These are phyloP conservation scores for Synanthedon andrenaeformis DNA, from an alignment of 2,888 invertebrate genomes.

Conservation along the genomic window DNA sequence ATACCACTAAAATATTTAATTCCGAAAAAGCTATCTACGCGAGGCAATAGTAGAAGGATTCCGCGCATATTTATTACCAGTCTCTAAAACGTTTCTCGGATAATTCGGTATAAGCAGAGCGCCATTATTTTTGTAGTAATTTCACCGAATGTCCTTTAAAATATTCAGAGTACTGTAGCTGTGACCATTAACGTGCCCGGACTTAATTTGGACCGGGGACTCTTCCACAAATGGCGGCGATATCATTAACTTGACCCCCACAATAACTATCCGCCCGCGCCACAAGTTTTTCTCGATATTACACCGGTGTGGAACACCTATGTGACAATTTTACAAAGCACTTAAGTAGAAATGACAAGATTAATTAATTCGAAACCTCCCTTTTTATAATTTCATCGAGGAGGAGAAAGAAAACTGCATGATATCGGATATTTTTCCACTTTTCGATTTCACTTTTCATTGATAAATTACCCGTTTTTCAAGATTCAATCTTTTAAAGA, in stretches of 20 bases:
- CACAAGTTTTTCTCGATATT: slow-evolving; percentile 65
- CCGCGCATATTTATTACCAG: slow-evolving; percentile 62
- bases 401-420: too few species aligned
- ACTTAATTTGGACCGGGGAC: slow-evolving; percentile 60
- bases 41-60: slow-evolving; percentile 59
- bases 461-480: too few species aligned
- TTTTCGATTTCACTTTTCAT: too few species aligned
- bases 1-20: slow-evolving; percentile 43
- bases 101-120: slow-evolving; percentile 66
- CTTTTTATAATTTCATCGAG: too few species aligned
- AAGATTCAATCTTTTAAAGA: too few species aligned
- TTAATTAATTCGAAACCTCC: too few species aligned
- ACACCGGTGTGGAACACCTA: slow-evolving; percentile 50
- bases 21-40: slow-evolving; percentile 55
- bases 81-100: slow-evolving; percentile 64
- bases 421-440: too few species aligned
- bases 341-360: too few species aligned
- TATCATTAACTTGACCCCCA: slow-evolving; percentile 68
- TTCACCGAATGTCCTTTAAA: slow-evolving; percentile 69
- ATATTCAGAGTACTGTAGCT: slow-evolving; percentile 67
- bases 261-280: slow-evolving; percentile 56
- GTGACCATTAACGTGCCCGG: slow-evolving; percentile 62
- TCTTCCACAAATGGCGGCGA: slow-evolving; percentile 66
- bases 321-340: slow-evolving; percentile 11
- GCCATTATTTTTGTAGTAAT: slow-evolving; percentile 71